Conservation (phyloP, 2,113 vertebrate species). For the Pomatostomus ruficeps region DNA sequence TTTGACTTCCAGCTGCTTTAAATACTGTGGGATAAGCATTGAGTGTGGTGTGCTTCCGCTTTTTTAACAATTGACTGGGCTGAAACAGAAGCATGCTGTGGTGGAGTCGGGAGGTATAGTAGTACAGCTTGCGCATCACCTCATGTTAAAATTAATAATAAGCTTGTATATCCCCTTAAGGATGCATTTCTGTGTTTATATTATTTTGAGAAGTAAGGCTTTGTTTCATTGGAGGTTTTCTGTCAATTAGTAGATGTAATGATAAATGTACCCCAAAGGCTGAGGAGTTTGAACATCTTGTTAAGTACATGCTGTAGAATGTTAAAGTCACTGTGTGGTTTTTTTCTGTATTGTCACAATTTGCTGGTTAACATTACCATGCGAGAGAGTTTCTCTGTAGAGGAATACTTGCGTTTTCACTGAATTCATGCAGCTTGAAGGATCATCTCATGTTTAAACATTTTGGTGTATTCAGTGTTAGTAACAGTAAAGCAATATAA, state of each 20-base stretch:
- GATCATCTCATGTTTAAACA: not conserved
- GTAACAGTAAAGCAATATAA: not conserved
- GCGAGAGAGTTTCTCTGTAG: not conserved
- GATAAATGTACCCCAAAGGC: not conserved
- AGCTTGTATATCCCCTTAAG: not conserved
- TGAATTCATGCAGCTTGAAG: not conserved
- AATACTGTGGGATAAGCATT: fast-evolving
- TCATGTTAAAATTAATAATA: not conserved
- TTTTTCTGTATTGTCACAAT: not conserved
- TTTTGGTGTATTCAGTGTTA: not conserved
- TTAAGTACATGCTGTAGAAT: not conserved
- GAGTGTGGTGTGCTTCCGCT: not conserved
- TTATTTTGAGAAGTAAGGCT: not conserved
- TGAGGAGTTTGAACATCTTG: not conserved
- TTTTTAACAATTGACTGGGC: not conserved
- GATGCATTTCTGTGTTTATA: not conserved
- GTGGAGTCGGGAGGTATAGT: not conserved
- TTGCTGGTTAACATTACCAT: not conserved
- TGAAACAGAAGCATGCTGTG: not conserved
- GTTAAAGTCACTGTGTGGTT: not conserved
- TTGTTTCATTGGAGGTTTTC: not conserved
- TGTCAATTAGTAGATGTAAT: not conserved
- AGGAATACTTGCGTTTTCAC: not conserved
- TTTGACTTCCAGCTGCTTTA: not conserved
- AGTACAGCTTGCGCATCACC: not conserved